Conservation (phyloP, 2,797 vertebrate genomes). For the Anguilla marmorata region DNA sequence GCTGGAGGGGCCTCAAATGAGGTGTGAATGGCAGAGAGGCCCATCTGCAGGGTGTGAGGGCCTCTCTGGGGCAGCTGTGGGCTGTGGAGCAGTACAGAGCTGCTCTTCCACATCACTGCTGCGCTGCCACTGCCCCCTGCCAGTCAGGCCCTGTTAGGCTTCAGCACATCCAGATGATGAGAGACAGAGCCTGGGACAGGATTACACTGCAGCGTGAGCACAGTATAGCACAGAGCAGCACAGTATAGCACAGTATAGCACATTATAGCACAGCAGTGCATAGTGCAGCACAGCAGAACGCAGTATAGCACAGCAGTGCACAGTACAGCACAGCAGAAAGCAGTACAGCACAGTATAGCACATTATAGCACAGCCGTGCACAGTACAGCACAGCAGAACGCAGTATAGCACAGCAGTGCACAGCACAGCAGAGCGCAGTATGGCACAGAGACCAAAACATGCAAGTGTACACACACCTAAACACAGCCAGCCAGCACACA, state of each 20-base stretch:
- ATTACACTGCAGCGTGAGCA: slow-evolving; percentile 5
- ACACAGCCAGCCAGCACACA: slow-evolving; percentile 6
- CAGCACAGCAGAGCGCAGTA: background rate
- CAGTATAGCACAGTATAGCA: background rate
- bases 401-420: background rate
- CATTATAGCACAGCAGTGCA: background rate
- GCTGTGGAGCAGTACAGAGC: background rate
- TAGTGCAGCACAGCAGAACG: background rate
- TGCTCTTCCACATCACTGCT: background rate
- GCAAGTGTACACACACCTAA: background rate
- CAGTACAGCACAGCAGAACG: background rate
- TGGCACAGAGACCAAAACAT: background rate
- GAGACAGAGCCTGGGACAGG: slow-evolving; percentile 13
- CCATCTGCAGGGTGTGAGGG: background rate
- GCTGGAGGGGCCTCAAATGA: background rate
- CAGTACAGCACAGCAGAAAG: slow-evolving; percentile 1
- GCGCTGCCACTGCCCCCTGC: background rate
- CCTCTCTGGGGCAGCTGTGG: background rate
- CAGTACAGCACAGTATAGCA: background rate
- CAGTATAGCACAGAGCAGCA: background rate
- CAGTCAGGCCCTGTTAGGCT: slow-evolving; percentile 14
- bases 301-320: background rate
- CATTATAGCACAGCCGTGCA: background rate
- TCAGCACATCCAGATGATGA: background rate
- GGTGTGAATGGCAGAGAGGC: background rate